Base-by-base conservation (phyloP, 2,797 vertebrate species). In the Podarcis siculus region DNA sequence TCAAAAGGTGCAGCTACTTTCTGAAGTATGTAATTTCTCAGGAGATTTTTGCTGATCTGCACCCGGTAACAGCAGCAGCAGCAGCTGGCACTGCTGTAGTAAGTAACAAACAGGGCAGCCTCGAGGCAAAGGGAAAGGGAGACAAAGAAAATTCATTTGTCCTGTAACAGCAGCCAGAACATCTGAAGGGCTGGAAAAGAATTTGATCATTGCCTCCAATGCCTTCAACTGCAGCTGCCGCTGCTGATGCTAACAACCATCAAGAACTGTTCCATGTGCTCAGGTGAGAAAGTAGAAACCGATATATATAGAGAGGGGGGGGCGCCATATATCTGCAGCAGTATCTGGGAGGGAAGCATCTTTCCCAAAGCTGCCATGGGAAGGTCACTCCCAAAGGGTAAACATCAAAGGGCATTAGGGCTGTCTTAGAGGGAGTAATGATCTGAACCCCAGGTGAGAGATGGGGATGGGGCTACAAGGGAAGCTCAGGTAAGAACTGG, bases 41-140 rank as follows among this genome's bases (percentile, higher is more conserved):
- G 49, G 77, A 37, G 77, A 37, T 1, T 32, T 8, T 35, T 91
- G 89, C 86, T 30, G 2, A 83, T 69, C 67, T 90, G 32, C 75
- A n/a, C n/a, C n/a, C 3, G 21, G 75, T 13, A 45, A 25, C 37
- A 25, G 21, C 25, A 77, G 37, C 39, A 45, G 25, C 13, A 49
- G 25, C 12, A 27, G 75, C 71, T 3, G 71, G 6, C 17, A 19
- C 71, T n/a, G 42, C 42, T 77, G 27, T 12, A 49, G 39, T 78
- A 15, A 13, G 39, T 78, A 45, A 78, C 25, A 49, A 78, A 23
- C 37, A 42, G 23, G 25, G 76, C 42, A 42, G 76, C 76, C 76
- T 78, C 2, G 2, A 78, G 76, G 76, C 76, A 78, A 39, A 78
- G 42, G 42, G 39, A 25, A 78, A 78, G 39, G 27, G 76, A 30